Percentiles rank a stretch among this genome's conserved stretches.
Conservation (phyloP, 2,888 invertebrate genomes). For the Frankliniella intonsa region DNA sequence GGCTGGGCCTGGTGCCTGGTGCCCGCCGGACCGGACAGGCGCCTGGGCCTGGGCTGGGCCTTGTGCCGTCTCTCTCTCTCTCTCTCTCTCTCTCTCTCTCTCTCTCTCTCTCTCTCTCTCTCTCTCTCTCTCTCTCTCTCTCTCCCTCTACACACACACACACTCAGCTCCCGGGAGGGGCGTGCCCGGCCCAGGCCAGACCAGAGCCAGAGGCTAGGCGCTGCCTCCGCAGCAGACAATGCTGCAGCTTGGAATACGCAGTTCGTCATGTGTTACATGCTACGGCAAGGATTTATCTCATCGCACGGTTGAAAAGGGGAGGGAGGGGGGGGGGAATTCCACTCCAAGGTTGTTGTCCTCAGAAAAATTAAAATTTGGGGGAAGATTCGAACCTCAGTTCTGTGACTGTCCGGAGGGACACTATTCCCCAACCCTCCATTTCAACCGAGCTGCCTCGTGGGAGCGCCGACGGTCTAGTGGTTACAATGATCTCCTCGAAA, state of each 20-base stretch:
- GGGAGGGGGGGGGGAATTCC: no score
- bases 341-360: no score
- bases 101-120: background rate
- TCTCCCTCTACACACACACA: background rate
- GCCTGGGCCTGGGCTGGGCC: background rate
- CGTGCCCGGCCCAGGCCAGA: no score
- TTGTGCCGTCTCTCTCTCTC: background rate
- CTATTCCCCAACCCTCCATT: no score
- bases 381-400: no score
- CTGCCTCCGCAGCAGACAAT: background rate
- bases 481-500: no score
- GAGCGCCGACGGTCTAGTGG: no score
- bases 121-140: conserved; percentile 18
- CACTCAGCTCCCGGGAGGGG: no score
- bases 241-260: background rate
- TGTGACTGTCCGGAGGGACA: no score
- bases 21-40: background rate
- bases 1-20: background rate
- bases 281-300: background rate
- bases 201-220: no score
- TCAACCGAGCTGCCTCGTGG: no score
- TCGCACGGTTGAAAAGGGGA: background rate
- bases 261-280: background rate
- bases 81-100: background rate
- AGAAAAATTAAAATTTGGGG: no score